Evolutionary conservation across 2,113 vertebrate species (phyloP).

Genomic region (Hypomesus transpacificus): DNA sequence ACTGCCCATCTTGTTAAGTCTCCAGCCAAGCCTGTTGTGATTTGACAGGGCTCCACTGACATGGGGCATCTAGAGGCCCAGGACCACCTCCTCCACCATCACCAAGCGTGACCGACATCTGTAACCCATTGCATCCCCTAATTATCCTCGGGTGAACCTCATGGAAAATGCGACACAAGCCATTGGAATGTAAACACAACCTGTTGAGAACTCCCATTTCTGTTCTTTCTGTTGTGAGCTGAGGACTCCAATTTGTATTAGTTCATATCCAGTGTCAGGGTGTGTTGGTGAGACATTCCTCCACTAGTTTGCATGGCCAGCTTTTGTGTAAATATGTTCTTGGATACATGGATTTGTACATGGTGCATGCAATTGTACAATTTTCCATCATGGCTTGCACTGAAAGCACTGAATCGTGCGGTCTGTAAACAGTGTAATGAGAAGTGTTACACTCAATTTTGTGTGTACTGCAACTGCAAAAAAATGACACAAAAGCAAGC

Average conservation of each 20-base stretch:
- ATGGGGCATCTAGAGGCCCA: conserved; percentile 22
- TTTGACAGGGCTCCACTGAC: not conserved
- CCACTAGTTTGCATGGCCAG: not conserved
- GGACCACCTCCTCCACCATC: not conserved
- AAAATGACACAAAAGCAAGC: conserved; percentile 1
- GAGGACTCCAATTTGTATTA: not conserved
- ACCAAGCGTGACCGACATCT: conserved; percentile 41
- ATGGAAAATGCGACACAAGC: conserved; percentile 46
- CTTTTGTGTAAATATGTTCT: not conserved
- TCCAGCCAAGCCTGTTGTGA: conserved; percentile 1
- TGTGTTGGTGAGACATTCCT: not conserved
- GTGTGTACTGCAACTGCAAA: conserved; percentile 15
- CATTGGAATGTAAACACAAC: conserved; percentile 45
- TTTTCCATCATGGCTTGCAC: not conserved
- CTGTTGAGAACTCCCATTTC: conserved; percentile 35
- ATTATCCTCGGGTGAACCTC: conserved; percentile 46
- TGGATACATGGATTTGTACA: not conserved
- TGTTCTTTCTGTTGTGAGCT: conserved; percentile 26
- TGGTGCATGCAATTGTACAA: not conserved
- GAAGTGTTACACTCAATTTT: not conserved
- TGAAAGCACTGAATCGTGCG: not conserved
- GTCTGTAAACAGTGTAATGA: not conserved
- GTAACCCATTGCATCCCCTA: conserved; percentile 38
- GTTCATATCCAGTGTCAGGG: not conserved
- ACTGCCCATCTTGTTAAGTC: not conserved